These are phyloP conservation scores for Neodon shergylaensis DNA, from an alignment of 2,113 vertebrate species.

Conservation along the genomic window DNA sequence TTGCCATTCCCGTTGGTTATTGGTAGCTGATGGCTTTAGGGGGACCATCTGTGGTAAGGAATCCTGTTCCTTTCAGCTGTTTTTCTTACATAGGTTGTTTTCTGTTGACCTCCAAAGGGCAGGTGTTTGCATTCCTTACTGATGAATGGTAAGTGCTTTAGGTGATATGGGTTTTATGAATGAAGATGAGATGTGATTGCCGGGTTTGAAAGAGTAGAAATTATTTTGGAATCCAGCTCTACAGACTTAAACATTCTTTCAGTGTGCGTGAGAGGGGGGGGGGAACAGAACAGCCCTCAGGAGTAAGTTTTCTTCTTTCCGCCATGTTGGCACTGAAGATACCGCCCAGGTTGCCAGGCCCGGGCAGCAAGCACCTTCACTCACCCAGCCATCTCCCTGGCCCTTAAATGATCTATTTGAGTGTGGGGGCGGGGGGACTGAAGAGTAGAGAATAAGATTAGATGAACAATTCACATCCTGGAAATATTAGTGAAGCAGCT, in stretches of 20 bases:
- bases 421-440: neutral
- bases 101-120: neutral
- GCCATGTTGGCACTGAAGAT: neutral
- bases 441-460: constrained; percentile 13
- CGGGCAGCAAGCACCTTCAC: neutral
- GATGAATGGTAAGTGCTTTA: constrained; percentile 28
- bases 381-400: neutral
- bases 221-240: constrained; percentile 63
- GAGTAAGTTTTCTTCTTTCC: too few species aligned
- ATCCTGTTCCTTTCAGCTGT: neutral
- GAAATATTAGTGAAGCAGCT: constrained; percentile 51
- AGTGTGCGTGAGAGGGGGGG: too few species aligned
- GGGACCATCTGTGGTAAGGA: neutral
- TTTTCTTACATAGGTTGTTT: constrained; percentile 2
- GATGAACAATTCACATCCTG: constrained; percentile 64
- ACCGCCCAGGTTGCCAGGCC: neutral
- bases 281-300: too few species aligned
- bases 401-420: neutral
- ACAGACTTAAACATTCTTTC: neutral
- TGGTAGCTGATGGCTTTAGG: neutral
- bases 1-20: constrained; percentile 24
- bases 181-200: constrained; percentile 40
- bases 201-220: constrained; percentile 41
- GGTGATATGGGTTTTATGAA: constrained; percentile 65
- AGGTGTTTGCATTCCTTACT: neutral